Evolutionary conservation across 2,113 vertebrate genomes (phyloP), one percentile per base, ranked within the genome.

Genomic region (Ictalurus furcatus): DNA sequence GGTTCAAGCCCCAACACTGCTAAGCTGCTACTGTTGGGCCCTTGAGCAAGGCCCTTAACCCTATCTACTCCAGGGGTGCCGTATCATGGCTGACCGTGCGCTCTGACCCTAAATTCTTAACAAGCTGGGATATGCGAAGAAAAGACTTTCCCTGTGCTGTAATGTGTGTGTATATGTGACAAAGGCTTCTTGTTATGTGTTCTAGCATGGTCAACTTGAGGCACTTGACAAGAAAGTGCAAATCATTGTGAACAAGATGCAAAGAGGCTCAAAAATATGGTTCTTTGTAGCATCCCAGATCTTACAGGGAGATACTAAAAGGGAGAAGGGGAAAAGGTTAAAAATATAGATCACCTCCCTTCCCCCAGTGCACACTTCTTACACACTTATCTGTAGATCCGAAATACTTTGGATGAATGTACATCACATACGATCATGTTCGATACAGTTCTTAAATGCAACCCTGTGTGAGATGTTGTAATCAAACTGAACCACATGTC

Each of bases 261-360:
- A 61, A 61, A 34, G n/a, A 71, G 69, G 4, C 1, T 34, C 14
- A 73, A 73, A 71, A 17, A 73, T 73, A 37, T 14, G 30, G 34
- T 17, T 73, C 69, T 73, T 73, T 73, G 30, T 7, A 6, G 67
- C 0, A 34, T 13, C 13, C 1, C 16, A 37, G 69, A 73, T 44
- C 37, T 21, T 76, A 90, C 84, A 84, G 84, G 74, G 87, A 91
- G 88, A 88, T 90, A 88, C 28, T 63, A n/a, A 58, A 58, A 84
- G 37, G 80, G n/a, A 52, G 30, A 8, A 84, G 61, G 14, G 76
- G 84, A 90, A 63, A 54, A n/a, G 44, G 86, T 17, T 14, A 69
- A 37, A 54, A 79, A 74, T 86, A 87, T 89, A 34, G 79, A 87
- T 52, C 8, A 52, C 23, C 40, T 48, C 19, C 19, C 14, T 54